Base-by-base conservation (phyloP, 2,888 invertebrate species). In the Acrobasis suavella region DNA sequence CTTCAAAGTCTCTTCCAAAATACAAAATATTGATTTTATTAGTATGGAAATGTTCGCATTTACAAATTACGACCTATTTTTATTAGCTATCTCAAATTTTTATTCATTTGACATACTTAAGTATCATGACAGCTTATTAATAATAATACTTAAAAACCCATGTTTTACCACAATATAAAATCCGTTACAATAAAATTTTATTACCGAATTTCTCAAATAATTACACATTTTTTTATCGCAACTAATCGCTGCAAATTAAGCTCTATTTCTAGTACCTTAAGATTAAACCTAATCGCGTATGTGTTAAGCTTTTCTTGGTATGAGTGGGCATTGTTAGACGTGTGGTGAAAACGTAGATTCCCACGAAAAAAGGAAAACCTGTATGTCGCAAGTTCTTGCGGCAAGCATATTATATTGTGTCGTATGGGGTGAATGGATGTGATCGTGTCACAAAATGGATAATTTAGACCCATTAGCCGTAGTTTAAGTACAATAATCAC, bases 361-460 rank as follows among this genome's bases (percentile, higher is more conserved):
- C 87, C 90, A 89, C 90, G 89, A 89, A 91, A 91, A 89, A 90
- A 89, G 88, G 86, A 87, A 91, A 91, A 87, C 81, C 66, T 51
- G 71, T 37, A 49, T 15, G 52, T 63, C 58, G 55, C 15, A 55
- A 51, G 60, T 50, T 60, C 54, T 62, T 32, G 58, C 55, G 39
- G 22, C 58, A 61, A 64, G 17, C 62, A 64, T 67, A 62, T 83
- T 83, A 83, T 83, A 80, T 82, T 76, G 74, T 79, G 75, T 77
- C 74, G 70, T 72, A 62, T 62, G 62, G 51, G 54, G 61, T 62
- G 62, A 62, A 55, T 55, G 62, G 55, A 37, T 58, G 58, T 58
- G 32, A 14, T 60, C 51, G 39, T 60, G 49, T 59, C 50, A 50
- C 50, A 59, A 60, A 60, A 60, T 60, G 60, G 51, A 60, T 51